These are phyloP conservation scores for Hippopotamus amphibius DNA, from an alignment of 2,113 vertebrate genomes.

Conservation along the genomic window DNA sequence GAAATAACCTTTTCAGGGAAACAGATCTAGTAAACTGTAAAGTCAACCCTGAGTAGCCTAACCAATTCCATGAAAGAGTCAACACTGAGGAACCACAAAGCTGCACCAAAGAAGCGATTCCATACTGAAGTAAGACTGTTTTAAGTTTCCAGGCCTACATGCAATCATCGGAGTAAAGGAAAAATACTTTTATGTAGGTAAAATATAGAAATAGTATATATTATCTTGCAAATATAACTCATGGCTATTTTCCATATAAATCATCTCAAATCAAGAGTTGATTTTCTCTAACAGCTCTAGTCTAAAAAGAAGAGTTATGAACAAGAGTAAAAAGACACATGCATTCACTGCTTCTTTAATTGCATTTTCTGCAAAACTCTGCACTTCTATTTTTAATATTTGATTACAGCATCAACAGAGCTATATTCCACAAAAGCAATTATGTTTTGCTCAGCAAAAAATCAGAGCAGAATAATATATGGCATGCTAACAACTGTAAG, in stretches of 20 bases:
- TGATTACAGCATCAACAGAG: slow-evolving; percentile 63
- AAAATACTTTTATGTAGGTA: not conserved
- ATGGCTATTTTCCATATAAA: slow-evolving; percentile 61
- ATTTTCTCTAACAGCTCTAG: slow-evolving; percentile 61
- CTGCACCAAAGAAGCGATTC: not conserved
- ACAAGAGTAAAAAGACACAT: slow-evolving; percentile 1
- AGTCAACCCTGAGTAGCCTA: not conserved
- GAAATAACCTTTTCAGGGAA: not conserved
- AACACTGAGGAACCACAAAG: not conserved
- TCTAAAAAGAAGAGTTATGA: slow-evolving; percentile 31
- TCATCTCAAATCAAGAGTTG: slow-evolving; percentile 67
- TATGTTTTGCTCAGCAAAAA: slow-evolving; percentile 70
- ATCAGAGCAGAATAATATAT: slow-evolving; percentile 44
- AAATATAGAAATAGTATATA: not conserved
- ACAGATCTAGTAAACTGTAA: not conserved
- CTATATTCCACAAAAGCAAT: slow-evolving; percentile 70
- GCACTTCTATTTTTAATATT: slow-evolving; percentile 78
- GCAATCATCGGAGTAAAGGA: not conserved
- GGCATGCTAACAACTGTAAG: slow-evolving; percentile 23
- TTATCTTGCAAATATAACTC: slow-evolving; percentile 65
- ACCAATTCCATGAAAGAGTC: not conserved
- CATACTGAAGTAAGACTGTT: not conserved
- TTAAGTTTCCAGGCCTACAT: not conserved
- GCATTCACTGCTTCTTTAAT: slow-evolving; percentile 58
- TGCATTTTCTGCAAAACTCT: slow-evolving; percentile 69